Conservation (phyloP, 2,888 invertebrate genomes). For the Drosophila birchii region DNA sequence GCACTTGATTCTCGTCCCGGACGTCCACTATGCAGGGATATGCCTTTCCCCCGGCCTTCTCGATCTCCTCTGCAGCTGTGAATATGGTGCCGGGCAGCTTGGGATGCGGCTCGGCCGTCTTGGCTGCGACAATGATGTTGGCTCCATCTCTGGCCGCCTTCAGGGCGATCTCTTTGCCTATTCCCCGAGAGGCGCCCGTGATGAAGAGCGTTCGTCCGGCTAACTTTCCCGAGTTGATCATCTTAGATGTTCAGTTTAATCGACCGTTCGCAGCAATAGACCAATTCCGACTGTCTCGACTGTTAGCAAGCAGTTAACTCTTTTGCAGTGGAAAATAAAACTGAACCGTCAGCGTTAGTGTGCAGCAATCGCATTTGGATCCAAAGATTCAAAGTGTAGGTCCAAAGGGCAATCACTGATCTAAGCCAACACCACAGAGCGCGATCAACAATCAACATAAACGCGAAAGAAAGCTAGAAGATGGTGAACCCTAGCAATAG, state of each 20-base stretch:
- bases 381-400: constrained; percentile 77
- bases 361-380: background rate
- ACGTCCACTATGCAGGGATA: constrained; percentile 94
- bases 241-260: constrained; percentile 48
- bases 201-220: constrained; percentile 97
- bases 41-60: constrained; percentile 90
- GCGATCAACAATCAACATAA: constrained; percentile 3
- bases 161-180: constrained; percentile 96
- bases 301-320: background rate
- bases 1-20: constrained; percentile 90
- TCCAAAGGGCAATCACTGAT: constrained; percentile 33
- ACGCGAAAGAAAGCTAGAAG: background rate
- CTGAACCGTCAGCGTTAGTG: constrained; percentile 30
- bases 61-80: constrained; percentile 93
- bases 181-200: constrained; percentile 98
- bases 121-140: constrained; percentile 94
- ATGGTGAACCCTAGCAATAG: background rate
- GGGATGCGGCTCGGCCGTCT: constrained; percentile 92
- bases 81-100: constrained; percentile 91
- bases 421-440: constrained; percentile 86
- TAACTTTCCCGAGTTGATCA: constrained; percentile 85
- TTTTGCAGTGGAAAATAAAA: constrained; percentile 83
- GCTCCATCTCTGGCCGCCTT: constrained; percentile 95
- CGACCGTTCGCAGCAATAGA: constrained; percentile 25
- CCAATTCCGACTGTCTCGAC: constrained; percentile 40